phyloP scores from a whole-genome alignment of 2,113 vertebrate genomes.

The Phaethornis superciliosus region DNA sequence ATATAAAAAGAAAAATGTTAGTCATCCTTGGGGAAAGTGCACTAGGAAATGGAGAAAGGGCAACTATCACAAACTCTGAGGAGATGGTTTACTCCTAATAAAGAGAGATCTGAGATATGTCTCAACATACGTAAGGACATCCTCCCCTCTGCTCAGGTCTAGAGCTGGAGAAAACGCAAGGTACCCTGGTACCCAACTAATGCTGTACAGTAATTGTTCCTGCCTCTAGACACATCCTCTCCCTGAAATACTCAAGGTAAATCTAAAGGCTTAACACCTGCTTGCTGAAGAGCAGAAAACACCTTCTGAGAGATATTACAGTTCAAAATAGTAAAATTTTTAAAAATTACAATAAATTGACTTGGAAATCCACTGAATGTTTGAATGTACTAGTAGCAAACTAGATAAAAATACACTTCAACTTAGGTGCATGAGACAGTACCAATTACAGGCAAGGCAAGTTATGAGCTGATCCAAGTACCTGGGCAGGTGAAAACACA shows the following conservation, averaged over 20 bases:
- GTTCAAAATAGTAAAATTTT: neutral
- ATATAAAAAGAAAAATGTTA: neutral
- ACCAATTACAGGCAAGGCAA: neutral
- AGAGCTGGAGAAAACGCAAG: neutral
- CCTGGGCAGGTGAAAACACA: neutral
- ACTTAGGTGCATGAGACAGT: neutral
- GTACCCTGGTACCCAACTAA: neutral
- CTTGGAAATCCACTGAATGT: neutral
- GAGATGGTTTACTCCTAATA: neutral
- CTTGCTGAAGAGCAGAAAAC: neutral
- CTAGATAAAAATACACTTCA: neutral
- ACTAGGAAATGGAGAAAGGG: neutral
- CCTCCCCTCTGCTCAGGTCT: neutral
- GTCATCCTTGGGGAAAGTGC: neutral
- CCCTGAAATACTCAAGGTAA: neutral
- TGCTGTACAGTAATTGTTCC: neutral
- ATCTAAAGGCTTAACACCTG: neutral
- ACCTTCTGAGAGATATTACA: neutral
- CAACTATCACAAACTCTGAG: neutral
- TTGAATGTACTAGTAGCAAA: neutral
- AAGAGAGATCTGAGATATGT: neutral
- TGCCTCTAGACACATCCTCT: neutral
- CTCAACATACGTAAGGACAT: neutral
- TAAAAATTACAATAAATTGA: neutral
- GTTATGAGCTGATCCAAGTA: neutral